A percentile compares a stretch with the other conserved stretches of the same genome.
These are phyloP conservation scores for Drepana arcuata DNA, from an alignment of 1,140 invertebrate genomes.

Conservation along the genomic window DNA sequence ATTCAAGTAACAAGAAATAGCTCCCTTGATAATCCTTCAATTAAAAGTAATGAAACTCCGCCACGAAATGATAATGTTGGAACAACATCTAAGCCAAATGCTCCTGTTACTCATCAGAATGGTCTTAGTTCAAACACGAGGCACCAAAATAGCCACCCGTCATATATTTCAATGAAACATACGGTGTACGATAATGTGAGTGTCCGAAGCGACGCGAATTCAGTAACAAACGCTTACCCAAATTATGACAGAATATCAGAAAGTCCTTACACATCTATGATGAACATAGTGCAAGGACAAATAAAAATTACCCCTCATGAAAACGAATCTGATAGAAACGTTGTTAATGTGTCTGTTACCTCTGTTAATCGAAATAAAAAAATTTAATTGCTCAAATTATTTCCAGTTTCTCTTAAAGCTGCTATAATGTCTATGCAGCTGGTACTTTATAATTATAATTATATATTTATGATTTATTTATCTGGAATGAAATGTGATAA, in stretches of 20 bases:
- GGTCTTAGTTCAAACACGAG: slow-evolving; percentile 31
- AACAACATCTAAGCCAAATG: slow-evolving; percentile 18
- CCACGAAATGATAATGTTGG: slow-evolving; percentile 21
- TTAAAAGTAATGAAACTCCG: slow-evolving; percentile 18
- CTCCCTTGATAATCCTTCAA: slow-evolving; percentile 37
- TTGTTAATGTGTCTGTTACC: slow-evolving; percentile 52
- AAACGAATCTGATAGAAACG: slow-evolving; percentile 47
- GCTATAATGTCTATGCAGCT: no score
- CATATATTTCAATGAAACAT: slow-evolving; percentile 70
- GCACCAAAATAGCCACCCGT: slow-evolving; percentile 12
- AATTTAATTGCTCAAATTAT: slow-evolving; percentile 37
- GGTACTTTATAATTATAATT: no score
- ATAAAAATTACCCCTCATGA: slow-evolving; percentile 65
- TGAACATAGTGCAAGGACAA: slow-evolving; percentile 69
- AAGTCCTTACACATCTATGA: slow-evolving; percentile 54
- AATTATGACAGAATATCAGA: slow-evolving; percentile 28
- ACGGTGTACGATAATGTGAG: slow-evolving; percentile 67
- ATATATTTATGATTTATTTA: no score
- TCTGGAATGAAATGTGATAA: no score
- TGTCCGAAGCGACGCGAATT: slow-evolving; percentile 26
- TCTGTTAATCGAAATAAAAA: slow-evolving; percentile 34
- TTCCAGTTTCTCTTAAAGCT: no score
- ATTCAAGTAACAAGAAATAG: slow-evolving; percentile 37
- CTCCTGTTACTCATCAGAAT: slow-evolving; percentile 38
- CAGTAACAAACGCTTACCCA: slow-evolving; percentile 21